phyloP scores from a whole-genome alignment of 1,140 invertebrate species.

The Camponotus pennsylvanicus region DNA sequence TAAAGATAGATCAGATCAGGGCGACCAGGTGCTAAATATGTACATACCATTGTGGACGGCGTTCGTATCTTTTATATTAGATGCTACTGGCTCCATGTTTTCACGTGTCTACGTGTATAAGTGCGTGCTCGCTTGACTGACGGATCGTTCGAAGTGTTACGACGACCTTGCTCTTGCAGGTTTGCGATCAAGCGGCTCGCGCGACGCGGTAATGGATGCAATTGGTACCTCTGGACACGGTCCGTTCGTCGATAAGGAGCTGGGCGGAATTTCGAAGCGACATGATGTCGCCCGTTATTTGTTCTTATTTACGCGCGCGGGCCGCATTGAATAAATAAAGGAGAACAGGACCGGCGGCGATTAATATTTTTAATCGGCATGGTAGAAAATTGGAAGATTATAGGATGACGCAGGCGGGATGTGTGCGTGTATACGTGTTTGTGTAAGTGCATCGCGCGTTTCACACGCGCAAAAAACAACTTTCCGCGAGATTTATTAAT shows the following conservation, averaged over 20 bases:
- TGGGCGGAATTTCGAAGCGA: conserved; percentile 38
- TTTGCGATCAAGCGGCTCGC: conserved; percentile 12
- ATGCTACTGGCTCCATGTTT: conserved; percentile 45
- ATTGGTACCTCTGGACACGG: conserved; percentile 42
- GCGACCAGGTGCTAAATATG: neutral
- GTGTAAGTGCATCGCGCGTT: conserved; percentile 3
- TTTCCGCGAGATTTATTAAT: conserved; percentile 47
- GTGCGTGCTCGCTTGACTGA: conserved; percentile 37
- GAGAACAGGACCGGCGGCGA: neutral
- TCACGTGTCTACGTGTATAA: conserved; percentile 19
- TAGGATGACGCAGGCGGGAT: conserved; percentile 32
- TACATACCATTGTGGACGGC: neutral
- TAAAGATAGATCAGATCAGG: neutral
- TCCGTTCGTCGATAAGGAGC: conserved; percentile 37
- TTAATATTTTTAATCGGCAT: conserved; percentile 52
- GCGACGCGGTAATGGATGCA: conserved; percentile 49
- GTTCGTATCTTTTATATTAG: conserved; percentile 54
- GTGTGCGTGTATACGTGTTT: neutral
- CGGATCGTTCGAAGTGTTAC: conserved; percentile 46
- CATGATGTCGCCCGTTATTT: conserved; percentile 29
- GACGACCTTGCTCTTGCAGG: neutral
- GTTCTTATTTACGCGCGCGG: conserved; percentile 30
- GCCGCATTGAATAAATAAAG: conserved; percentile 26
- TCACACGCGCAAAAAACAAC: conserved; percentile 26
- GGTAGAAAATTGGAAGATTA: conserved; percentile 60